Evolutionary conservation across 2,888 invertebrate species (phyloP), one percentile per base, ranked within the genome.

Genomic region (Harpagoxenus sublaevis): DNA sequence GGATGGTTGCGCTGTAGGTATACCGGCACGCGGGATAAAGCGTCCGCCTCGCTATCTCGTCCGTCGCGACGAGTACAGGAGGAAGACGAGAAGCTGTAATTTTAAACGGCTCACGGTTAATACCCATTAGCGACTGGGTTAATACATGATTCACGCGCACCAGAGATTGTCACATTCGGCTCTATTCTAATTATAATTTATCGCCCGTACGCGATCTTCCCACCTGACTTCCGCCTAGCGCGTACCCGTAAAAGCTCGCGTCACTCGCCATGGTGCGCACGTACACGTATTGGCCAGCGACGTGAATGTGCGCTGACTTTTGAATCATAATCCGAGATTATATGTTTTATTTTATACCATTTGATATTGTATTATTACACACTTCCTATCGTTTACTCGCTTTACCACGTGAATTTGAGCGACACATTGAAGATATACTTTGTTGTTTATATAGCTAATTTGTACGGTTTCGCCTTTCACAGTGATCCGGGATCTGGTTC

Each of bases 111-210:
- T 66, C 82, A 65, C 84, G 70, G 73, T 87, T 88, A 91, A 90
- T 89, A 86, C 57, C 74, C 84, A 90, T 89, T 91, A 91, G 86
- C 84, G 62, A 66, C 57, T 23, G 65, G 77, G 65, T 78, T 82
- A 88, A 90, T 87, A 78, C 84, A 84, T 87, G 84, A 88, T 86
- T 86, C 84, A 87, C 78, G 75, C 31, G 35, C 53, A 82, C 65
- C 79, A 57, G 84, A 86, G 83, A 87, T 86, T 81, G 86, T 90
- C 86, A 86, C 84, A 87, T 89, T 87, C 85, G 83, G 83, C 51
- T 70, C 65, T 85, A 71, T 85, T 84, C 71, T 87, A 86, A 91
- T 90, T 86, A 88, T 86, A 88, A 89, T 91, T 91, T 84, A 89
- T 87, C 60, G 77, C 68, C 51, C 66, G 48, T 55, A 65, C 12